Percentiles rank a stretch among this genome's conserved stretches.
phyloP scores from a whole-genome alignment of 2,113 vertebrate genomes.

The Melanotaenia duboulayi region DNA sequence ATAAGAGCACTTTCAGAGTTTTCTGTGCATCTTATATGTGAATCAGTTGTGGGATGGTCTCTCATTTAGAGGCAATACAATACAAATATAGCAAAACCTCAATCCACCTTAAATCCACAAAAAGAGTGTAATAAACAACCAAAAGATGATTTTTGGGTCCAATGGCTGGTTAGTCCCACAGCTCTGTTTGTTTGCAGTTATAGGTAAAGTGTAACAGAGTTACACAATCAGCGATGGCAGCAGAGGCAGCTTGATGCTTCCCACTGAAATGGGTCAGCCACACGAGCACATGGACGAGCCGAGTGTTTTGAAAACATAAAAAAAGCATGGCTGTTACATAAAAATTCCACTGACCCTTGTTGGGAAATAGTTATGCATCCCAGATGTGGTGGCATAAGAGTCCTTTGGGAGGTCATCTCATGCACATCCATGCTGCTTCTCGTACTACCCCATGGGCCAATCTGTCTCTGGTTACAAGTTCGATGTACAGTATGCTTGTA shows the following conservation, averaged over 20 bases:
- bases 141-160: neutral
- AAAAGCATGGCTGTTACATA: slow-evolving; percentile 62
- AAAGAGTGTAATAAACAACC: no score
- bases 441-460: slow-evolving; percentile 19
- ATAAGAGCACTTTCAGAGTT: no score
- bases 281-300: slow-evolving; percentile 42
- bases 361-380: slow-evolving; percentile 53
- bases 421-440: slow-evolving; percentile 16
- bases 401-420: slow-evolving; percentile 38
- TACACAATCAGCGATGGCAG: slow-evolving; percentile 52
- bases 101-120: no score
- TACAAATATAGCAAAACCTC: no score
- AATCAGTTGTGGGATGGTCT: no score
- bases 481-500: slow-evolving; percentile 17
- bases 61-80: no score
- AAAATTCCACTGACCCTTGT: slow-evolving; percentile 51
- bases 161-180: slow-evolving; percentile 41
- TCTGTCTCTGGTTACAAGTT: slow-evolving; percentile 53
- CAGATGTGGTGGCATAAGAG: slow-evolving; percentile 60
- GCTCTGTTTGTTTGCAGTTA: slow-evolving; percentile 68
- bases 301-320: slow-evolving; percentile 70
- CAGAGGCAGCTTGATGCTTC: slow-evolving; percentile 72
- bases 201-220: slow-evolving; percentile 54
- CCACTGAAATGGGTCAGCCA: slow-evolving; percentile 62
- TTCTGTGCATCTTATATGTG: no score